phyloP scores from a whole-genome alignment of 2,888 invertebrate genomes.

The Penaeus monodon region DNA sequence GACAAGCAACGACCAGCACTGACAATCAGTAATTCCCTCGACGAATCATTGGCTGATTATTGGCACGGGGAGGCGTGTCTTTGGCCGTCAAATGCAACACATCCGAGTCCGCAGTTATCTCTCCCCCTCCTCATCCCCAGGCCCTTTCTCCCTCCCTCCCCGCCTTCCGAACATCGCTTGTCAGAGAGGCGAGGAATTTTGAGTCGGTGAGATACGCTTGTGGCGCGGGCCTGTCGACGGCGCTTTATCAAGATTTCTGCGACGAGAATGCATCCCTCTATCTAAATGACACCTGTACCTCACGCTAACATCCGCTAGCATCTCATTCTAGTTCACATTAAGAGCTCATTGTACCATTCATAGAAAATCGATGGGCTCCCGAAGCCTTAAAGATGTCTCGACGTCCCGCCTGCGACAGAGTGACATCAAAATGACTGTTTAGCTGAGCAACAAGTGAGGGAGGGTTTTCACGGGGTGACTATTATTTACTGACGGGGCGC shows the following conservation, averaged over 20 bases:
- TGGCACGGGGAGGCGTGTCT: no score
- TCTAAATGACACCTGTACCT: slow-evolving; percentile 25
- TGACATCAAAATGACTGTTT: slow-evolving; percentile 37
- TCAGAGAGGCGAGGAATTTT: no score
- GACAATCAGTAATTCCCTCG: no score
- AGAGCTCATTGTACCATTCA: slow-evolving; percentile 21
- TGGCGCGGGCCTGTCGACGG: no score
- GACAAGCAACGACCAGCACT: no score
- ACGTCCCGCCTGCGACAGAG: neutral
- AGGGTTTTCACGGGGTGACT: slow-evolving; percentile 20
- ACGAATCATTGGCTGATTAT: no score
- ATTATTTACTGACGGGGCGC: slow-evolving; percentile 33
- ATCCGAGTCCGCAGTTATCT: no score
- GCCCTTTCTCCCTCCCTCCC: no score
- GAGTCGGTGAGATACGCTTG: no score
- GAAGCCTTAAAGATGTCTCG: slow-evolving; percentile 24
- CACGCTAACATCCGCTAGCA: slow-evolving; percentile 13
- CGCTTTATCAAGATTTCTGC: slow-evolving; percentile 14
- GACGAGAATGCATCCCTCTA: neutral
- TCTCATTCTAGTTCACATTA: slow-evolving; percentile 25
- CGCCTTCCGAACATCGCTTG: no score
- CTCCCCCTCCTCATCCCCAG: no score
- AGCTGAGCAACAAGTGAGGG: slow-evolving; percentile 28
- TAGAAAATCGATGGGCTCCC: slow-evolving; percentile 34
- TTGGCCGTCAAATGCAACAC: no score